Evolutionary conservation across 2,113 vertebrate genomes (phyloP).

Genomic region (Scortum barcoo): DNA sequence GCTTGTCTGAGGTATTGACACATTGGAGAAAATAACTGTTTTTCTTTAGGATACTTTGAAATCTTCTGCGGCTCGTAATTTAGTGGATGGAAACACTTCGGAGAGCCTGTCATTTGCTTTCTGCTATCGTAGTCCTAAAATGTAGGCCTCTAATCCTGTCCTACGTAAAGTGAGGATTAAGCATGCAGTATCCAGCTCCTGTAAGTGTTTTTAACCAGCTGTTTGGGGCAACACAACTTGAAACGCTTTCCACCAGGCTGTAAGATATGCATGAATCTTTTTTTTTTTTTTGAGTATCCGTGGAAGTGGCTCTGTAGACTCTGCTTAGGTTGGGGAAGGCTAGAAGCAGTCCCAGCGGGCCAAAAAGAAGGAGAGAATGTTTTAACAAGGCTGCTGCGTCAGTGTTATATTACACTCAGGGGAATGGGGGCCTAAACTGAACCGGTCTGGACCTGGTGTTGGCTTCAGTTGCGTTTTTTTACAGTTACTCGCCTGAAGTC

Average conservation of each 20-base stretch:
- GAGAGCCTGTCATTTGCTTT: constrained; percentile 10
- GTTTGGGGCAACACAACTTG: background rate
- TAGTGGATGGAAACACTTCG: background rate
- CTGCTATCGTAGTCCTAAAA: constrained; percentile 22
- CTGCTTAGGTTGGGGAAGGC: background rate
- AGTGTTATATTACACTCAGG: constrained; percentile 45
- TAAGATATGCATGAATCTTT: background rate
- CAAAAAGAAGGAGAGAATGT: background rate
- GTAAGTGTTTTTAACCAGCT: constrained; percentile 25
- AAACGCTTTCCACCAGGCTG: background rate
- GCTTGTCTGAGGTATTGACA: background rate
- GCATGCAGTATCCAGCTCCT: background rate
- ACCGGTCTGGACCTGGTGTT: constrained; percentile 39
- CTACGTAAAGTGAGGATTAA: constrained; percentile 54
- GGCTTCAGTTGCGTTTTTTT: background rate
- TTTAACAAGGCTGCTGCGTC: background rate
- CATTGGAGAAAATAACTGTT: background rate
- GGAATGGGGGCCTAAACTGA: background rate
- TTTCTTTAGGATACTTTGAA: constrained; percentile 8
- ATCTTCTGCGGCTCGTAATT: background rate
- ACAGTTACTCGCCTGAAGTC: background rate
- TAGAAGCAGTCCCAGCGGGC: background rate
- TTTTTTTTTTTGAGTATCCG: background rate
- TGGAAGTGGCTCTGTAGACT: background rate
- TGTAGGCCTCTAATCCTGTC: constrained; percentile 31